Evolutionary conservation across 2,113 vertebrate species (phyloP), one percentile per base, ranked within the genome.

Genomic region (Amphiprion percula): DNA sequence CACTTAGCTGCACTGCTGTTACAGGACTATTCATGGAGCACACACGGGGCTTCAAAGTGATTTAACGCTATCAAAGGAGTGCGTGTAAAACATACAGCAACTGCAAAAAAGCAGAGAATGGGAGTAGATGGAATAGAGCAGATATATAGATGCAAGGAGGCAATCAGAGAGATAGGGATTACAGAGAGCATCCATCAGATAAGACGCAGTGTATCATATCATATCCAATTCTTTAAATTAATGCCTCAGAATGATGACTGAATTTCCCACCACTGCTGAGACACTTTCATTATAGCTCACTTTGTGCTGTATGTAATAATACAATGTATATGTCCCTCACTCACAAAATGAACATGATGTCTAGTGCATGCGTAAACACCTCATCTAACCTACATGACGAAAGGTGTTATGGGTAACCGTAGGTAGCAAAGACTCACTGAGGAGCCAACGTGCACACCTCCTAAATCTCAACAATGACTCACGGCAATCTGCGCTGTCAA

Each of bases 1-100:
- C 58, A 26, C 37, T 23, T 61, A 72, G 62, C 70, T n/a, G 33
- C 30, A 68, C 77, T 33, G 75, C 60, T 64, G 85, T 61, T 76
- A 68, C 26, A 17, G 74, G 69, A 65, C 17, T 14, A 21, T 87
- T 83, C 49, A 39, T 2, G 14, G 67, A 23, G 65, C 61, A 53
- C 23, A 47, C 37, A 46, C 0, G 50, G 14, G 65, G 53, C 54
- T 46, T 87, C 79, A 79, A 73, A 70, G 56, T 5, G 28, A 90
- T 86, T 77, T 68, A 82, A 65, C 58, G 14, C 41, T 16, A 47
- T 46, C 67, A 67, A 54, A n/a, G 60, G 41, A 54, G 24, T 17
- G 8, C 68, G 52, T 55, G 66, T 23, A 30, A 68, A 55, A 64
- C 75, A 73, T 30, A 59, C 15, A 41, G 66, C 39, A 56, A 26